phyloP scores from a whole-genome alignment of 2,113 vertebrate species.

The Ictidomys tridecemlineatus region DNA sequence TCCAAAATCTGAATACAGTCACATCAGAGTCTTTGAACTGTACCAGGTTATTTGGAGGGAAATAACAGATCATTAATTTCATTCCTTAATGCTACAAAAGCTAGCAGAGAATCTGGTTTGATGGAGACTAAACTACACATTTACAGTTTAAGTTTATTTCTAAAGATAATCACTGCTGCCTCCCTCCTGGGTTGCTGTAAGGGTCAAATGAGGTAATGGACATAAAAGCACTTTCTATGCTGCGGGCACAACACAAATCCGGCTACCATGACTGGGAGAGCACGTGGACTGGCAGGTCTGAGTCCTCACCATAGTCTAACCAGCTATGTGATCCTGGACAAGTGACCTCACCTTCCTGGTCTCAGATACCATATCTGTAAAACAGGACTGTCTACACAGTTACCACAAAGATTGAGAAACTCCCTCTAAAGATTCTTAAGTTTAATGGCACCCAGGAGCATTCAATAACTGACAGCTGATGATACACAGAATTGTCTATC shows the following conservation, averaged over 20 bases:
- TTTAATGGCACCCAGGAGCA: background rate
- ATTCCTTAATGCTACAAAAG: constrained; percentile 66
- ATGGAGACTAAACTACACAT: constrained; percentile 48
- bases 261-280: background rate
- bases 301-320: background rate
- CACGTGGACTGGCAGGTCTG: background rate
- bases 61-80: constrained; percentile 72
- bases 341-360: background rate
- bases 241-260: background rate
- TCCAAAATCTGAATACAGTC: constrained; percentile 72
- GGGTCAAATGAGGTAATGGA: constrained; percentile 39
- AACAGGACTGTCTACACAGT: background rate
- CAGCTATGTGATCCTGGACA: background rate
- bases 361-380: background rate
- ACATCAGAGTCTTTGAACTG: constrained; percentile 53
- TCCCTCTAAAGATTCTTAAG: background rate
- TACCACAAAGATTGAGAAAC: background rate
- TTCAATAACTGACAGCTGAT: too few species aligned
- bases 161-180: constrained; percentile 63
- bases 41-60: constrained; percentile 67
- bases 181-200: constrained; percentile 52
- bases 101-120: constrained; percentile 62
- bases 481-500: background rate
- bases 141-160: constrained; percentile 66
- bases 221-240: background rate